Evolutionary conservation across 2,113 vertebrate species (phyloP).

Genomic region (Menura novaehollandiae): DNA sequence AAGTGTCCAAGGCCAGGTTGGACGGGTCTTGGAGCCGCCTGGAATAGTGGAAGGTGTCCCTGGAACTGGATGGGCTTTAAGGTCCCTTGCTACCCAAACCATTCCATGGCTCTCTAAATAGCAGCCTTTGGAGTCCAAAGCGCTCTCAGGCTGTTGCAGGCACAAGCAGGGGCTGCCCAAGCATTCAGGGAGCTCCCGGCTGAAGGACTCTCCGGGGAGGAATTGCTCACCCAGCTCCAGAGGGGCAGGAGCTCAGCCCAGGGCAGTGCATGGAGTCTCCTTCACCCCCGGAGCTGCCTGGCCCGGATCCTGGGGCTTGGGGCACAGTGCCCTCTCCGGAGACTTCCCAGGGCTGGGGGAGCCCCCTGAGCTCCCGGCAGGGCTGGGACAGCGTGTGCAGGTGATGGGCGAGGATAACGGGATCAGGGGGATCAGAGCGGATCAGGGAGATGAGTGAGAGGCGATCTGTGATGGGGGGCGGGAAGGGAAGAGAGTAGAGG

Average conservation of each 20-base stretch:
- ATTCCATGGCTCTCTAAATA: not conserved
- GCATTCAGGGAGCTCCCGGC: not conserved
- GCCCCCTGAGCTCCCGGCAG: accelerated
- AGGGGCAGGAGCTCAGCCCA: constrained; percentile 21
- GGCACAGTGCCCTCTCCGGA: not conserved
- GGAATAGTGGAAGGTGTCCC: accelerated
- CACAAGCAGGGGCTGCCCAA: not conserved
- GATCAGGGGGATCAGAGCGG: not conserved
- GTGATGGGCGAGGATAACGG: not conserved
- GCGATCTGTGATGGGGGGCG: not conserved
- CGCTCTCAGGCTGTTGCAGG: not conserved
- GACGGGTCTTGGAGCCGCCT: accelerated
- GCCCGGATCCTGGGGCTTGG: not conserved
- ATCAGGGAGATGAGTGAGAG: not conserved
- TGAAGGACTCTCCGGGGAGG: not conserved
- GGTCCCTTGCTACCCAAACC: not conserved
- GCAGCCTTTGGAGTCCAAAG: not conserved
- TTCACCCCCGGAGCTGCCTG: not conserved
- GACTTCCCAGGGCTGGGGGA: not conserved
- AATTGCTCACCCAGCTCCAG: not conserved
- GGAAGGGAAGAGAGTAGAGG: not conserved
- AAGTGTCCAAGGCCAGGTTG: accelerated
- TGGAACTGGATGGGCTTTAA: accelerated
- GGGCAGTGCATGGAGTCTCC: constrained; percentile 12
- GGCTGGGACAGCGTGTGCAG: not conserved